Evolutionary conservation across 2,113 vertebrate genomes (phyloP).

Genomic region (Lophochroa leadbeateri): DNA sequence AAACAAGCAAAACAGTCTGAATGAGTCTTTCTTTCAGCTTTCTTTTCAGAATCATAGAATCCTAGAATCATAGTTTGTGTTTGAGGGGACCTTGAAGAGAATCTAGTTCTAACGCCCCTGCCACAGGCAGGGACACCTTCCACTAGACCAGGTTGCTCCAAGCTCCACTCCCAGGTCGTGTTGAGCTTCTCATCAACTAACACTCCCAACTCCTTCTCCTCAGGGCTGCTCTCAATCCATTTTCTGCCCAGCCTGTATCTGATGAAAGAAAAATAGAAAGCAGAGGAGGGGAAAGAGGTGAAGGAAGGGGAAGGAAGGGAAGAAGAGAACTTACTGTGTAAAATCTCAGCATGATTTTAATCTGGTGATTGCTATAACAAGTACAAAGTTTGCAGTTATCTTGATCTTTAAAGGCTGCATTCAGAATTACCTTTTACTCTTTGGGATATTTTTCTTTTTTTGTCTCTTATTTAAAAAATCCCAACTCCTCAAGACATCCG

Average conservation of each 20-base stretch:
- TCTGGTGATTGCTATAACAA: background rate
- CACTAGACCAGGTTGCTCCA: background rate
- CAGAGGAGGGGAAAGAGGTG: no score
- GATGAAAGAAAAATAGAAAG: background rate
- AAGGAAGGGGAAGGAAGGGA: accelerated
- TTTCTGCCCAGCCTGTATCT: background rate
- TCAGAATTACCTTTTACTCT: background rate
- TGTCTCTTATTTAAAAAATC: background rate
- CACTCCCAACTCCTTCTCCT: background rate
- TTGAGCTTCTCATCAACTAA: background rate
- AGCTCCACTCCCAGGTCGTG: background rate
- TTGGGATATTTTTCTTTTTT: background rate
- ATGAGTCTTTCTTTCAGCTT: background rate
- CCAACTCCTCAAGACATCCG: background rate
- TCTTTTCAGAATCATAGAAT: background rate
- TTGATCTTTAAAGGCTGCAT: background rate
- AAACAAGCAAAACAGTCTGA: background rate
- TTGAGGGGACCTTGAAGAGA: no score
- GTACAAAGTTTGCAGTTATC: background rate
- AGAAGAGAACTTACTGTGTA: background rate
- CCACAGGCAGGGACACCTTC: background rate
- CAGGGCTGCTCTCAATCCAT: background rate
- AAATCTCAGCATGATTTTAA: background rate
- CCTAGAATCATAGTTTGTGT: no score
- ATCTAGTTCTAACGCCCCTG: no score